Evolutionary conservation across 2,797 vertebrate species (phyloP).

Genomic region (Catharus ustulatus): DNA sequence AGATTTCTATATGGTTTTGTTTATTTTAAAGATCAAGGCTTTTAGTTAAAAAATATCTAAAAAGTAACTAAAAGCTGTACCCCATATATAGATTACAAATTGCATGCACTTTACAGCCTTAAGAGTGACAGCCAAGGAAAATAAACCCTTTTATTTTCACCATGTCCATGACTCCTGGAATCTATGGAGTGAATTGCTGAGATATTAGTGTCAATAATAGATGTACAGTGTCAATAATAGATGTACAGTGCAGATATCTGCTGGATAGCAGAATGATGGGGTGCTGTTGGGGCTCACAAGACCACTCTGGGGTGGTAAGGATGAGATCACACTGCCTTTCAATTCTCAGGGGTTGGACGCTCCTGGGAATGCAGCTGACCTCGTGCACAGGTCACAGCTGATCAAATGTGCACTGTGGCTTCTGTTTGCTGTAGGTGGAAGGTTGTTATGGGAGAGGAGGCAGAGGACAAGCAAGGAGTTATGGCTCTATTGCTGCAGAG

Average conservation of each 20-base stretch:
- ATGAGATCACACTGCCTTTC: not conserved
- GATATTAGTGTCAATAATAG: not conserved
- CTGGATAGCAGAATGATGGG: not conserved
- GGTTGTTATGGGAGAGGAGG: not conserved
- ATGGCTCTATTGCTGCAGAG: not conserved
- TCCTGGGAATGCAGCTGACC: not conserved
- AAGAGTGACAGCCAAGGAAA: not conserved
- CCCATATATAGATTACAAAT: not conserved
- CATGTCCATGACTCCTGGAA: not conserved
- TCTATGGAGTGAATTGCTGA: not conserved
- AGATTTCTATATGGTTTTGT: not conserved
- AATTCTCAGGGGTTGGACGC: not conserved
- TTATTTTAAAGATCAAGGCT: not conserved
- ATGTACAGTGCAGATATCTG: not conserved
- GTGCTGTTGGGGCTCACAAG: not conserved
- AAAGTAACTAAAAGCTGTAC: not conserved
- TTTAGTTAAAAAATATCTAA: not conserved
- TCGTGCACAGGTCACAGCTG: not conserved
- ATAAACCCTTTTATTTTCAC: not conserved
- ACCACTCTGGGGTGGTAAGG: not conserved
- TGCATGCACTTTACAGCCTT: not conserved
- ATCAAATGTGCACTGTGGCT: not conserved
- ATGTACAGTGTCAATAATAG: not conserved
- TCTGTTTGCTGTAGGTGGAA: not conserved
- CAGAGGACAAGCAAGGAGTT: constrained; percentile 1